Conservation (phyloP, 2,797 vertebrate genomes). For the Carcharodon carcharias region DNA sequence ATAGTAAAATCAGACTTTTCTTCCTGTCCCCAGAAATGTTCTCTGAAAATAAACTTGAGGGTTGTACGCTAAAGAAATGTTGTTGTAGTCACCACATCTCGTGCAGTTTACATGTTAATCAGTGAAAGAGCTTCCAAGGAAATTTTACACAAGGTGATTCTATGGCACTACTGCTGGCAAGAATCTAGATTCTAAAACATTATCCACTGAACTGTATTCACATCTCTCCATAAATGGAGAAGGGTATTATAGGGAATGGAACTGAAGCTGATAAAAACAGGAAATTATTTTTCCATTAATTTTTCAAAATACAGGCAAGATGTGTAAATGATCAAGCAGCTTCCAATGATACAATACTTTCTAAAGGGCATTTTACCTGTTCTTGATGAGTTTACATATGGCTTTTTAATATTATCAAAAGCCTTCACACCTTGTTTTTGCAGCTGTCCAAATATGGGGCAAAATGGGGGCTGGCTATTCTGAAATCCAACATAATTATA, state of each 20-base stretch:
- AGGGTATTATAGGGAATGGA: conserved; percentile 51
- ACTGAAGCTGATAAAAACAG: conserved; percentile 46
- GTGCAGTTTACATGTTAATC: conserved; percentile 53
- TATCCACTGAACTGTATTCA: conserved; percentile 44
- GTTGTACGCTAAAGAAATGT: conserved; percentile 41
- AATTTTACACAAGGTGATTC: conserved; percentile 52
- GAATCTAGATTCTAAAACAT: conserved; percentile 38
- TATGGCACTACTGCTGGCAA: conserved; percentile 45
- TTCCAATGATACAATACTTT: neutral
- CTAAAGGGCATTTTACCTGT: conserved; percentile 23
- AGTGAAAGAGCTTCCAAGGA: conserved; percentile 51
- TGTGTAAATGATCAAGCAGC: neutral
- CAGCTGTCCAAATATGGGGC: neutral
- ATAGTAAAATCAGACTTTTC: neutral
- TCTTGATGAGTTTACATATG: neutral
- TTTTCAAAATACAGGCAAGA: conserved; percentile 23
- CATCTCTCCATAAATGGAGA: conserved; percentile 53
- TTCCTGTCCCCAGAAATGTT: neutral
- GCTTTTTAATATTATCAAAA: conserved; percentile 37
- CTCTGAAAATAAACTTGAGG: neutral
- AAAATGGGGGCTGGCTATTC: neutral
- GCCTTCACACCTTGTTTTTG: conserved; percentile 33
- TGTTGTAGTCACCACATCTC: conserved; percentile 50
- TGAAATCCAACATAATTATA: conserved; percentile 33
- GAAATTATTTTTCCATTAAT: conserved; percentile 50